Evolutionary conservation across 2,888 invertebrate species (phyloP), one percentile per base, ranked within the genome.

Genomic region (Harpalus rubripes): DNA sequence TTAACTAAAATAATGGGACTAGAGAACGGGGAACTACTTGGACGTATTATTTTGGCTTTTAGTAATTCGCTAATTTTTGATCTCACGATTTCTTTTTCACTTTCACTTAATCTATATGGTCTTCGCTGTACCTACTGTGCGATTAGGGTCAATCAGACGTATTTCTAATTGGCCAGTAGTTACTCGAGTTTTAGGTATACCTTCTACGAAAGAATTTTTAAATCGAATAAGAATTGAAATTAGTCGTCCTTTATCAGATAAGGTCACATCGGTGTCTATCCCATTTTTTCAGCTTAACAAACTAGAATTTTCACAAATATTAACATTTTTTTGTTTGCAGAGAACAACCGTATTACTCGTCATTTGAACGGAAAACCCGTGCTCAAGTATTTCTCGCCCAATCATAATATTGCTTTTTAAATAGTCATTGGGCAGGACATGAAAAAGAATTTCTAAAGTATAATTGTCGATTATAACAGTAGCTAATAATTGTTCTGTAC

Each of bases 1-100:
- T 72, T 58, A 7, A 65, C 65, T 22, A 22, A 65, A 65, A 65
- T 65, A 7, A 65, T 65, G 8, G 65, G 32, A 8, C 65, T 65
- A 12, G 65, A 44, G 12, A 76, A 76, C 10, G 76, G 76, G n/a
- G 76, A 76, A 76, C 52, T 52, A 52, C 76, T 76, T 12, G 52
- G 72, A 18, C 72, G 7, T n/a, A 72, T 72, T 15, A 72, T 72
- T 15, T 58, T 58, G 5, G 79, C 79, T 15, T 79, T 3, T 58
- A 79, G 6, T 15, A 79, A 39, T 80, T 80, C 61, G 7, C n/a
- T 15, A 59, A 79, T 58, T 32, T 79, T 79, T n/a, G 12, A n/a
- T 32, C 79, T 3, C 10, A 79, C 78, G 16, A 78, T 56, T 44
- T n/a, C n/a, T 22, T 15, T 22, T 22, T 78, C 52, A 18, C 10